Conservation (phyloP, 2,113 vertebrate genomes). For the Epinephelus cyanopodus region DNA sequence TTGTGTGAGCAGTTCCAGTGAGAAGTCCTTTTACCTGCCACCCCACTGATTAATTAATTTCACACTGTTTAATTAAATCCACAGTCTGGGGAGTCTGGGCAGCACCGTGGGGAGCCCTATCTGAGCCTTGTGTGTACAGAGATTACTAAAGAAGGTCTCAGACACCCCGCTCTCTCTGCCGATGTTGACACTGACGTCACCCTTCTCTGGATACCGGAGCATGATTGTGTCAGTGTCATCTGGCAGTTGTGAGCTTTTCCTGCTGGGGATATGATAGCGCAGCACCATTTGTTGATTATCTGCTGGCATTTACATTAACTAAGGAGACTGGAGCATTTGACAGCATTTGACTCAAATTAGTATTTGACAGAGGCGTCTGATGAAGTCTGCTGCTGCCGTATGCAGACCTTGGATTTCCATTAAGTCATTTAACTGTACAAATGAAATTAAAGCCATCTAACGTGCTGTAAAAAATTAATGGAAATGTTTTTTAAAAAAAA, state of each 20-base stretch:
- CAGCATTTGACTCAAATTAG: constrained; percentile 47
- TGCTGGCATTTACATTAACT: constrained; percentile 54
- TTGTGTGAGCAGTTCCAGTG: constrained; percentile 73
- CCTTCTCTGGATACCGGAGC: constrained; percentile 86
- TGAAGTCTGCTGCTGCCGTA: constrained; percentile 10
- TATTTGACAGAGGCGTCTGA: constrained; percentile 25
- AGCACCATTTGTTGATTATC: constrained; percentile 58
- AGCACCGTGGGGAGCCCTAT: constrained; percentile 67
- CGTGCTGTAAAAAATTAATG: background rate
- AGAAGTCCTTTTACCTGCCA: constrained; percentile 81
- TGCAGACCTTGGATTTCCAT: background rate
- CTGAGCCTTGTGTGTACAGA: constrained; percentile 65
- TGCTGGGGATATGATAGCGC: constrained; percentile 58
- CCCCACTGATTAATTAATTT: constrained; percentile 85
- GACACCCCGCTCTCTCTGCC: constrained; percentile 80
- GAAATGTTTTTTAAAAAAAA: background rate
- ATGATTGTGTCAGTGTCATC: constrained; percentile 86
- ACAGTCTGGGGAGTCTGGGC: constrained; percentile 79
- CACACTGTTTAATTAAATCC: constrained; percentile 87
- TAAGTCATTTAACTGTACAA: background rate
- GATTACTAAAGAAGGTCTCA: constrained; percentile 75
- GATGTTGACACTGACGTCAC: constrained; percentile 84
- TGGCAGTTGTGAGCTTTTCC: constrained; percentile 83
- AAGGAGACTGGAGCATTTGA: constrained; percentile 40
- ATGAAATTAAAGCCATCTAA: background rate